Conservation (phyloP, 2,888 invertebrate genomes). For the Leucoma salicis region DNA sequence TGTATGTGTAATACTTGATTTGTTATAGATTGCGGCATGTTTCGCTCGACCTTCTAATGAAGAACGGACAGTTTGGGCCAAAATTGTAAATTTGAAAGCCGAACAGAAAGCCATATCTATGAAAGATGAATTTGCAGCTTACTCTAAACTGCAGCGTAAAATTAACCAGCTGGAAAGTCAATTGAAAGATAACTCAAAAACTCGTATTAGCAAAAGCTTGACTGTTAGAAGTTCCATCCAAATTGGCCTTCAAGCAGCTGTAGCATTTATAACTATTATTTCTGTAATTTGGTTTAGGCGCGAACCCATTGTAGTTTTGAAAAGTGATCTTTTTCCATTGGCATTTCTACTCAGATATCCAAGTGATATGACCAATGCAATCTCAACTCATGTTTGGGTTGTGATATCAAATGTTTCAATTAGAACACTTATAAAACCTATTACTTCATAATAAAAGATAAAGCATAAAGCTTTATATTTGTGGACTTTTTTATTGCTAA, state of each 20-base stretch:
- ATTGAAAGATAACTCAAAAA: slow-evolving; percentile 64
- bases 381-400: slow-evolving; percentile 74
- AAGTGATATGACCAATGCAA: slow-evolving; percentile 64
- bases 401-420: slow-evolving; percentile 70
- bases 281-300: slow-evolving; percentile 70
- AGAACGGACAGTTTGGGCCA: slow-evolving; percentile 63
- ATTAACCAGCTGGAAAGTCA: slow-evolving; percentile 78
- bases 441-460: slow-evolving; percentile 45
- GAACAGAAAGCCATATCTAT: slow-evolving; percentile 77
- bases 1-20: background rate
- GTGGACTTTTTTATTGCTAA: too few relatives aligned
- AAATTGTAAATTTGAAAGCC: slow-evolving; percentile 63
- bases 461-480: too few relatives aligned
- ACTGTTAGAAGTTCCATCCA: slow-evolving; percentile 65
- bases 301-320: slow-evolving; percentile 66
- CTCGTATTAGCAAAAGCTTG: slow-evolving; percentile 59
- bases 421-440: slow-evolving; percentile 64
- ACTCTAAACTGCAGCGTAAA: slow-evolving; percentile 81
- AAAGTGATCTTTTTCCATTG: slow-evolving; percentile 68
- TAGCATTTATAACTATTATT: slow-evolving; percentile 54
- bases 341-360: slow-evolving; percentile 65
- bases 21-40: slow-evolving; percentile 71
- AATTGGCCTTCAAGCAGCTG: slow-evolving; percentile 53
- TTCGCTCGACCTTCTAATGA: slow-evolving; percentile 65
- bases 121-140: slow-evolving; percentile 83